These are phyloP conservation scores for Phasianus colchicus DNA, from an alignment of 2,113 vertebrate genomes.

Conservation along the genomic window DNA sequence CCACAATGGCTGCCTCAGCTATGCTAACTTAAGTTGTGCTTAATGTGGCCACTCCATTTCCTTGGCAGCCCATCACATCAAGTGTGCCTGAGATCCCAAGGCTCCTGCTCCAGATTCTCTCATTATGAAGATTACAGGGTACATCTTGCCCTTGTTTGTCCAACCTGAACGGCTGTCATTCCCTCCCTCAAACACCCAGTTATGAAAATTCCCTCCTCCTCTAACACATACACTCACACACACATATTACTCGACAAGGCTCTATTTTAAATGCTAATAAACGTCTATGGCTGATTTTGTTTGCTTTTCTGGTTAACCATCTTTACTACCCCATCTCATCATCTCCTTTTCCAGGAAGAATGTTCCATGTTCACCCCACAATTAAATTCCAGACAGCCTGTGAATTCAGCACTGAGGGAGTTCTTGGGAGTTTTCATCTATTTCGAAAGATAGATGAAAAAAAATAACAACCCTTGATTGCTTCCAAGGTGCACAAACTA, in stretches of 20 bases:
- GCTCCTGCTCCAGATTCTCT: not conserved
- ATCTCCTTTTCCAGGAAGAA: conserved; percentile 52
- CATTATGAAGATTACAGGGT: not conserved
- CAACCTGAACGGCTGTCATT: not conserved
- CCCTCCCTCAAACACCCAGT: not conserved
- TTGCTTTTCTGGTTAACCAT: conserved; percentile 60
- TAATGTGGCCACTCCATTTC: not conserved
- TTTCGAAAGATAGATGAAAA: not conserved
- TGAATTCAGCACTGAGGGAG: not conserved
- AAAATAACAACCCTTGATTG: not conserved
- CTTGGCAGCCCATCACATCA: not conserved
- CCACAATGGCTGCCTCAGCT: not conserved
- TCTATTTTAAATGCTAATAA: conserved; percentile 46
- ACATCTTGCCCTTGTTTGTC: not conserved
- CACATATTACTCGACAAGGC: not conserved
- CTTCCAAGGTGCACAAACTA: not conserved
- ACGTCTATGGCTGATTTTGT: not conserved
- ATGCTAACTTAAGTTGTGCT: not conserved
- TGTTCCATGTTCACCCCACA: conserved; percentile 50
- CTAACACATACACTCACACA: not conserved
- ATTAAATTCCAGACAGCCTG: conserved; percentile 59
- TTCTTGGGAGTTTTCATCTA: not conserved
- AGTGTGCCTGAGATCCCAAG: not conserved
- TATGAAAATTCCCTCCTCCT: not conserved
- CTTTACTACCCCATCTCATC: not conserved